Percentiles rank a stretch among this genome's conserved stretches.
phyloP scores from a whole-genome alignment of 2,888 invertebrate genomes.

The Euplagia quadripunctaria region DNA sequence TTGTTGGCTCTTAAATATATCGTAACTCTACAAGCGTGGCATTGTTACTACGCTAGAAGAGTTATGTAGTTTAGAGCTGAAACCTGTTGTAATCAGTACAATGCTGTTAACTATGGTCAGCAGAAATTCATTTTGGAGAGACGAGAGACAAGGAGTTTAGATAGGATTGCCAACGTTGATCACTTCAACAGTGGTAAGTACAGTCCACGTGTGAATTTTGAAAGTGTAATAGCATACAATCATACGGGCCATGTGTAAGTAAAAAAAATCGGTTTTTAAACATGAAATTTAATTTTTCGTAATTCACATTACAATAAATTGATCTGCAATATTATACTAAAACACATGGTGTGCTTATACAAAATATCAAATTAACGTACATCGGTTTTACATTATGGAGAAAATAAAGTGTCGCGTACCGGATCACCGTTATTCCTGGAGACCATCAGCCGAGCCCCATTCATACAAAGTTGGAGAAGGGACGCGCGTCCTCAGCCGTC shows the following conservation, averaged over 20 bases:
- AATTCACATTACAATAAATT: not conserved
- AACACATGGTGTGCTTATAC: conserved; percentile 6
- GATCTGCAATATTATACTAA: not conserved
- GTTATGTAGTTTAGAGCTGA: too few relatives aligned
- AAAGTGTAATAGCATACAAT: not conserved
- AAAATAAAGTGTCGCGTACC: conserved; percentile 27
- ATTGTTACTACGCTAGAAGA: too few relatives aligned
- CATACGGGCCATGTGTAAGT: not conserved
- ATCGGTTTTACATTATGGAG: conserved; percentile 3
- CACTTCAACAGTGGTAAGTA: not conserved
- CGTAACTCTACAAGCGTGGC: too few relatives aligned
- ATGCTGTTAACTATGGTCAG: not conserved
- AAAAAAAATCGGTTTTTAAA: not conserved
- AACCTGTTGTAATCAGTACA: not conserved
- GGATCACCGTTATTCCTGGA: conserved; percentile 51
- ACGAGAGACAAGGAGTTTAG: not conserved
- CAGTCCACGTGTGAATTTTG: not conserved
- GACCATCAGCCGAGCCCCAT: conserved; percentile 36
- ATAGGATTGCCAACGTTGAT: not conserved
- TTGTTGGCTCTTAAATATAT: too few relatives aligned
- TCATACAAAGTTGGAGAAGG: conserved; percentile 40
- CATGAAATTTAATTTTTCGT: not conserved
- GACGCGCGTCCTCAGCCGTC: conserved; percentile 36
- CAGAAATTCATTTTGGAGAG: not conserved
- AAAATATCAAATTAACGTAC: conserved; percentile 8